A percentile compares a stretch with the other conserved stretches of the same genome.
phyloP scores from a whole-genome alignment of 2,797 vertebrate species.

The Sebastolobus altivelis region DNA sequence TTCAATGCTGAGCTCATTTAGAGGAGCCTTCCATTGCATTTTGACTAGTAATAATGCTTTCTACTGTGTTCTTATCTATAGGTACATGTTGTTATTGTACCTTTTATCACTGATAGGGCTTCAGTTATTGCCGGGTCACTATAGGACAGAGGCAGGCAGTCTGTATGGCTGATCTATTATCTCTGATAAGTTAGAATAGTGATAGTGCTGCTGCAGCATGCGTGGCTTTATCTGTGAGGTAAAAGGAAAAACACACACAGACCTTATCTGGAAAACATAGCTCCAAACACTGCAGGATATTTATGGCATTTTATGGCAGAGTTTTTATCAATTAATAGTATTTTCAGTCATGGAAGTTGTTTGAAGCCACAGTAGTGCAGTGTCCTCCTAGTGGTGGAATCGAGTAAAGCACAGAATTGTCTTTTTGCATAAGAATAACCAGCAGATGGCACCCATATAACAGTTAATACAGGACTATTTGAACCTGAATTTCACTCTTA shows the following conservation, averaged over 20 bases:
- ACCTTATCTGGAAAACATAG: constrained; percentile 16
- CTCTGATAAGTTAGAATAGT: constrained; percentile 23
- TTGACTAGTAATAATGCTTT: constrained; percentile 23
- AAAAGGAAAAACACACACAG: constrained; percentile 23
- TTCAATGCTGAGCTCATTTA: not conserved
- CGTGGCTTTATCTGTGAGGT: constrained; percentile 33
- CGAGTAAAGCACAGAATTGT: not conserved
- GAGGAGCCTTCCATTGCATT: not conserved
- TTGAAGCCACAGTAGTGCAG: constrained; percentile 10
- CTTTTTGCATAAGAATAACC: constrained; percentile 40
- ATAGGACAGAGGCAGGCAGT: not conserved
- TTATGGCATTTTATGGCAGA: not conserved
- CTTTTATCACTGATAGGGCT: constrained; percentile 27
- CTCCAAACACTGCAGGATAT: not conserved
- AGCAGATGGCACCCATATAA: constrained; percentile 77
- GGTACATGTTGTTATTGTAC: constrained; percentile 37
- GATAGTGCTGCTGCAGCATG: constrained; percentile 7
- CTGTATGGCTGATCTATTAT: constrained; percentile 7
- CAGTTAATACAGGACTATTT: constrained; percentile 24
- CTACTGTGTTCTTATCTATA: constrained; percentile 2
- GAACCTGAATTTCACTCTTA: not conserved
- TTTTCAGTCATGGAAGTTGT: not conserved
- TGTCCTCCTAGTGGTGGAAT: constrained; percentile 53
- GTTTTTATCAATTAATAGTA: not conserved
- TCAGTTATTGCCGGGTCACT: constrained; percentile 17